phyloP scores from a whole-genome alignment of 1,140 invertebrate genomes.

The Atta cephalotes region DNA sequence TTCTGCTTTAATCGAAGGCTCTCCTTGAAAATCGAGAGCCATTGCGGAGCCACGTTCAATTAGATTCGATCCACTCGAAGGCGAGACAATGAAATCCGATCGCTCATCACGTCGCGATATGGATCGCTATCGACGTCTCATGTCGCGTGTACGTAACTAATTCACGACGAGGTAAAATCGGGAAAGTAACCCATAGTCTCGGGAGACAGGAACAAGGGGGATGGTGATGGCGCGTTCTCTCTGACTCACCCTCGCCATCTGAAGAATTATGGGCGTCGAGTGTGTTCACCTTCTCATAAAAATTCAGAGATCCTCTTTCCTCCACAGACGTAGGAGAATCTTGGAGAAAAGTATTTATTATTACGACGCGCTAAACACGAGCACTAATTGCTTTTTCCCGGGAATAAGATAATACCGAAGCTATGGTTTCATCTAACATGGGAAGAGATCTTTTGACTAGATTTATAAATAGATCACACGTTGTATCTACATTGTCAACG shows the following conservation, averaged over 20 bases:
- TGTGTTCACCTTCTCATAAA: conserved; percentile 67
- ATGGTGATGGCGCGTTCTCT: conserved; percentile 51
- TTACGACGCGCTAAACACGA: conserved; percentile 38
- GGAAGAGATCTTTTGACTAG: neutral
- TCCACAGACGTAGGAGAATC: neutral
- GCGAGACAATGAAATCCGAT: conserved; percentile 60
- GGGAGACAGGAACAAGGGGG: conserved; percentile 45
- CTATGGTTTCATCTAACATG: conserved; percentile 32
- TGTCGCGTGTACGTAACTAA: conserved; percentile 57
- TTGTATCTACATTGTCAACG: conserved; percentile 11
- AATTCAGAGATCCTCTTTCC: conserved; percentile 57
- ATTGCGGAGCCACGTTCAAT: conserved; percentile 39
- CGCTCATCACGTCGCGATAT: conserved; percentile 8
- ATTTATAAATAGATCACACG: conserved; percentile 28
- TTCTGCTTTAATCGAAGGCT: conserved; percentile 52
- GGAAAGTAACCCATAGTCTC: conserved; percentile 61
- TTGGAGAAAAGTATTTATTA: conserved; percentile 35
- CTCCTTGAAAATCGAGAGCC: conserved; percentile 59
- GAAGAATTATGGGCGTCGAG: conserved; percentile 66
- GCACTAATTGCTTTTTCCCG: conserved; percentile 37
- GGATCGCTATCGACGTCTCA: conserved; percentile 53
- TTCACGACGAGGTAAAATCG: conserved; percentile 70
- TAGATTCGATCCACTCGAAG: conserved; percentile 29
- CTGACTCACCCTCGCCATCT: conserved; percentile 70
- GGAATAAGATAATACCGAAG: conserved; percentile 30